These are phyloP conservation scores for Buphagus erythrorhynchus DNA, from an alignment of 2,797 vertebrate species.

Conservation along the genomic window DNA sequence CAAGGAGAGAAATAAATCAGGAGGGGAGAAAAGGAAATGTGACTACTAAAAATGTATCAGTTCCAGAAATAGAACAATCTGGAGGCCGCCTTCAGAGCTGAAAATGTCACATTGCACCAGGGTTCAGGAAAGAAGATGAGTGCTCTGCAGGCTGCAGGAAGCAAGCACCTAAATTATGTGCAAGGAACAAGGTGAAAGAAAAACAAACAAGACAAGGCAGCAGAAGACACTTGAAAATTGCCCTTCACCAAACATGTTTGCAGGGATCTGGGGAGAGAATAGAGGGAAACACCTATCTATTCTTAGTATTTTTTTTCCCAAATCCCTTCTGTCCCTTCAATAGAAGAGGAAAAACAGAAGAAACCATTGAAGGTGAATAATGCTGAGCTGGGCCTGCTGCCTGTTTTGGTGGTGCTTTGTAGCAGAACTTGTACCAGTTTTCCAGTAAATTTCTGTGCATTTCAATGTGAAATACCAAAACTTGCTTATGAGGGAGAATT, in stretches of 20 bases:
- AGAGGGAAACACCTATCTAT: background rate
- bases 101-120: background rate
- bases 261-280: background rate
- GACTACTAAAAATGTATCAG: background rate
- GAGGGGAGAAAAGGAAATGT: background rate
- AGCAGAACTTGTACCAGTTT: background rate
- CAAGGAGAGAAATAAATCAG: background rate
- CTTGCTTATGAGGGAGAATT: background rate
- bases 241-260: rapidly evolving
- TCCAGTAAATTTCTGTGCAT: background rate
- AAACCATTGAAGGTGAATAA: background rate
- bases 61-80: background rate
- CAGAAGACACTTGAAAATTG: background rate
- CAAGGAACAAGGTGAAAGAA: background rate
- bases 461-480: background rate
- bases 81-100: background rate
- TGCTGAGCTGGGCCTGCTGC: background rate
- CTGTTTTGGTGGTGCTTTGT: background rate
- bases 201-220: background rate
- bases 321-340: background rate
- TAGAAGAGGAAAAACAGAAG: background rate
- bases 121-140: background rate
- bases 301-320: background rate
- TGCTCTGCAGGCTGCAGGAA: background rate
- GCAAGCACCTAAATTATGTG: background rate